Evolutionary conservation across 2,888 invertebrate genomes (phyloP), one percentile per base, ranked within the genome.

Genomic region (Lissocephala sabroskyi): DNA sequence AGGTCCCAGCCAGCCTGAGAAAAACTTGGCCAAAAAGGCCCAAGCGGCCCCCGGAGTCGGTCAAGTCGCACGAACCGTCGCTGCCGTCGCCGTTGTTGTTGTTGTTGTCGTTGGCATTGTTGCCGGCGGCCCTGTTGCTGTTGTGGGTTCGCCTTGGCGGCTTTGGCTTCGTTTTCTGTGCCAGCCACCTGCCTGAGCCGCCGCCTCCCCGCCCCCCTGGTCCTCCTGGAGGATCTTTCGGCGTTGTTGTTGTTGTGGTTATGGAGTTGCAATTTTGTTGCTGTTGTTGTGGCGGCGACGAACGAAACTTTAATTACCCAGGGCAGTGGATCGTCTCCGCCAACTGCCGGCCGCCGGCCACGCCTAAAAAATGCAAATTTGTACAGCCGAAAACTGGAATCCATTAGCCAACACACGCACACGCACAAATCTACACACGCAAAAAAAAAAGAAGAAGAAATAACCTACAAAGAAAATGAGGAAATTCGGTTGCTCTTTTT

Each of bases 181-280:
- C 75, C 76, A 74, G 77, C 68, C 68, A 68, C 77, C 68, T 68
- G 77, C 68, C 64, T 46, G 77, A 77, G n/a, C n/a, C n/a, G n/a
- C n/a, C n/a, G n/a, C n/a, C n/a, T n/a, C n/a, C n/a, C n/a, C n/a
- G n/a, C n/a, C n/a, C n/a, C n/a, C 77, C 65, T 74, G 77, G 68
- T 77, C 77, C 74, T 65, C 3, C 19, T 19, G 17, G 18, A 19
- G 6, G 18, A 18, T 37, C 10, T 19, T 37, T 19, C 17, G n/a
- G 18, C 10, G n/a, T 16, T 35, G 7, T 35, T 35, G 13, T 35
- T 35, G 13, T 35, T 35, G 14, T 14, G 10, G 11, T 32, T 13
- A 32, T 32, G n/a, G n/a, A n/a, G n/a, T n/a, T n/a, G n/a, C n/a
- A n/a, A n/a, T n/a, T n/a, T n/a, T n/a, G n/a, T n/a, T n/a, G n/a